Conservation (phyloP, 2,113 vertebrate species). For the Mirounga angustirostris region DNA sequence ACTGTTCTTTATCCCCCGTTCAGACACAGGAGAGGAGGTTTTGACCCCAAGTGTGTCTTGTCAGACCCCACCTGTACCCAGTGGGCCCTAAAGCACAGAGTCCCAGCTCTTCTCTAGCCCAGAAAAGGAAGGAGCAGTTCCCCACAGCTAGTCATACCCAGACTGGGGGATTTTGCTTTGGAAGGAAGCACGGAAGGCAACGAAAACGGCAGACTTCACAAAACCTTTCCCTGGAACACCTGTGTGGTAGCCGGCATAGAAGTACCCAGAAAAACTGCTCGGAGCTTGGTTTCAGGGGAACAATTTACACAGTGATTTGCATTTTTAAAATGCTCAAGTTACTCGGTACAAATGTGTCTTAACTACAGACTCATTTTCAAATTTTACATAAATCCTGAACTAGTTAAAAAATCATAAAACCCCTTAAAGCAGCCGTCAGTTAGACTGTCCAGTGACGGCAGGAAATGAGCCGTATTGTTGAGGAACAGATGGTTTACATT, state of each 20-base stretch:
- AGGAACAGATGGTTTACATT: slow-evolving; percentile 96
- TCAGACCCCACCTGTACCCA: neutral
- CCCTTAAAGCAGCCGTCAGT: slow-evolving; percentile 87
- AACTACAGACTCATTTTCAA: slow-evolving; percentile 80
- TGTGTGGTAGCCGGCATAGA: slow-evolving; percentile 32
- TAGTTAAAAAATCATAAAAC: slow-evolving; percentile 79
- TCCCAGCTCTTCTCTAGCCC: neutral
- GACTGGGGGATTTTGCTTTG: neutral
- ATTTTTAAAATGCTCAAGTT: slow-evolving; percentile 79
- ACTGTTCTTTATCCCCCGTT: neutral
- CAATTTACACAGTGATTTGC: slow-evolving; percentile 72
- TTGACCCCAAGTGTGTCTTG: neutral
- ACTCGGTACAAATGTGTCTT: slow-evolving; percentile 80
- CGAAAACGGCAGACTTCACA: neutral
- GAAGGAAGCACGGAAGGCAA: neutral
- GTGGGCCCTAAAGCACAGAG: neutral
- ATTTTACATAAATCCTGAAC: slow-evolving; percentile 84
- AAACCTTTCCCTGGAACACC: slow-evolving; percentile 47
- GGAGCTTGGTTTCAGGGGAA: slow-evolving; percentile 61
- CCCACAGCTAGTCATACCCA: neutral
- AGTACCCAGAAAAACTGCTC: neutral
- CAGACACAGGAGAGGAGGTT: neutral
- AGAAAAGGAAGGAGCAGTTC: neutral
- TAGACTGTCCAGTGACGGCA: slow-evolving; percentile 87
- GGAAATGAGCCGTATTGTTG: slow-evolving; percentile 93